Conservation (phyloP, 2,113 vertebrate species). For the Hippocampus zosterae region DNA sequence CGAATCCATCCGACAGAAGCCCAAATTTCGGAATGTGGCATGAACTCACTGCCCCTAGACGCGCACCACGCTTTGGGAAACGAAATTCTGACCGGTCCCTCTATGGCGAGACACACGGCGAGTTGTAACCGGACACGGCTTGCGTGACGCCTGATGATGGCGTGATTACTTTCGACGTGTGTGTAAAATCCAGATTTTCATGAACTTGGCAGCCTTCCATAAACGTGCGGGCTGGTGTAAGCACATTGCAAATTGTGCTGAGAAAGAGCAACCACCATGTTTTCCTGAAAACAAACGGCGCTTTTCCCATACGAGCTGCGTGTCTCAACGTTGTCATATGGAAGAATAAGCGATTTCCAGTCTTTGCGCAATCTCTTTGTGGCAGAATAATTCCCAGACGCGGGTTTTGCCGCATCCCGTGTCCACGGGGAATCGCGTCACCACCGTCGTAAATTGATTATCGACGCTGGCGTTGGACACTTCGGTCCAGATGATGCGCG, state of each 20-base stretch:
- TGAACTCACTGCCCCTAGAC: slow-evolving; percentile 35
- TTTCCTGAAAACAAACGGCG: slow-evolving; percentile 20
- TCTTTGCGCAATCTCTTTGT: slow-evolving; percentile 5
- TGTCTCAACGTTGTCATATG: neutral
- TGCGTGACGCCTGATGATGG: slow-evolving; percentile 16
- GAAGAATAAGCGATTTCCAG: slow-evolving; percentile 18
- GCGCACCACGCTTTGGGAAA: slow-evolving; percentile 19
- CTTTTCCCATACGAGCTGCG: neutral
- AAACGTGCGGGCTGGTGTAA: slow-evolving; percentile 32
- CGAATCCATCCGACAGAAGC: neutral
- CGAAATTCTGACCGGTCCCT: neutral
- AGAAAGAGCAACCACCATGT: slow-evolving; percentile 47
- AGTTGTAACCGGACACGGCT: slow-evolving; percentile 34
- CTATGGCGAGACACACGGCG: slow-evolving; percentile 4
- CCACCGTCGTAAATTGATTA: slow-evolving; percentile 74
- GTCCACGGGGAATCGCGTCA: slow-evolving; percentile 66
- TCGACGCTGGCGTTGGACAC: slow-evolving; percentile 67
- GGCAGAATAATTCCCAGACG: slow-evolving; percentile 1
- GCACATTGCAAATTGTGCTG: slow-evolving; percentile 43
- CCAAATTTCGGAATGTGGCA: neutral
- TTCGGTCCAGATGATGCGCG: slow-evolving; percentile 77
- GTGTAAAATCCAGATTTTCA: slow-evolving; percentile 41
- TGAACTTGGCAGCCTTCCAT: slow-evolving; percentile 38
- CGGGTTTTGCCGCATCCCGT: slow-evolving; percentile 33
- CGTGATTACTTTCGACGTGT: slow-evolving; percentile 30